Evolutionary conservation across 2,113 vertebrate genomes (phyloP).

Genomic region (Bothrops jararaca): DNA sequence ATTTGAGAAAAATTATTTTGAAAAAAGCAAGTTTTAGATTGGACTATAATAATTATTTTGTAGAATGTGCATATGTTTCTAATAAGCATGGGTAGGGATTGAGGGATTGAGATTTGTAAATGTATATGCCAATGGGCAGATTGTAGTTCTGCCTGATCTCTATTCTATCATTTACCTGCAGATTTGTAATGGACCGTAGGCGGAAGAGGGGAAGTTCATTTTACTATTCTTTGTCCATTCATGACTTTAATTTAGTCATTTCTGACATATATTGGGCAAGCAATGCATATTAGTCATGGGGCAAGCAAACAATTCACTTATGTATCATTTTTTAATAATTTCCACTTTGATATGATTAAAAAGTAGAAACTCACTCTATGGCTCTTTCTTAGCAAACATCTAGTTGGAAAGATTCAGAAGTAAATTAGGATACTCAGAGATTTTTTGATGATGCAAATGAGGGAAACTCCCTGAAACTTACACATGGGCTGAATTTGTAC

Average conservation of each 20-base stretch:
- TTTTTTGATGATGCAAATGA: not conserved
- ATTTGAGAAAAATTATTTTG: not conserved
- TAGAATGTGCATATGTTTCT: not conserved
- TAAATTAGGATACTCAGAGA: not conserved
- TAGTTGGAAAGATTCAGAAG: not conserved
- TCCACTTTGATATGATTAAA: not conserved
- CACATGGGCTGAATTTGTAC: not conserved
- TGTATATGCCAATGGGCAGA: not conserved
- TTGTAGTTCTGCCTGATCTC: not conserved
- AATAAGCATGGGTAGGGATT: not conserved
- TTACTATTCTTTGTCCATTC: not conserved
- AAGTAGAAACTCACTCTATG: not conserved
- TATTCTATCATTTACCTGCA: not conserved
- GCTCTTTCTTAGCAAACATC: not conserved
- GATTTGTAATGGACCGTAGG: not conserved
- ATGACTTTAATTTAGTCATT: not conserved
- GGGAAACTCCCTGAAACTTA: not conserved
- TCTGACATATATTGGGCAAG: not conserved
- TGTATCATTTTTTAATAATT: not conserved
- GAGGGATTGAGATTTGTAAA: not conserved
- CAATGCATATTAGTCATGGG: too few relatives aligned
- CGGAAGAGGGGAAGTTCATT: not conserved
- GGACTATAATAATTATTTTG: not conserved
- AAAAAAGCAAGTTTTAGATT: not conserved
- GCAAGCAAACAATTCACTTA: not conserved